Base-by-base conservation (phyloP, 2,797 vertebrate species). In the Heterohyrax brucei region DNA sequence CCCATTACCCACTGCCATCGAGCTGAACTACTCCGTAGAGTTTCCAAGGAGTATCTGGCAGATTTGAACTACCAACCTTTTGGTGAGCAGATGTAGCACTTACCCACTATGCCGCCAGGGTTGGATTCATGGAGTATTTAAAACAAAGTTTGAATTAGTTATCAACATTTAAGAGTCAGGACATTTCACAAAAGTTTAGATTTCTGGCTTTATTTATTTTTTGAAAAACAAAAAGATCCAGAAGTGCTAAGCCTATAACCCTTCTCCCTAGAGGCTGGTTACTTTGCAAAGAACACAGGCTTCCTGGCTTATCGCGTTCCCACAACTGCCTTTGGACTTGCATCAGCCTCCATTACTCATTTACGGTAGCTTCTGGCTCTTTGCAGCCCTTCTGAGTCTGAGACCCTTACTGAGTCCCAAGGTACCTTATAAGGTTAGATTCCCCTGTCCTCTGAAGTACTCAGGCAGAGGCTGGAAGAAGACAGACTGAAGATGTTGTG, bases 351-450 rank as follows among this genome's bases (percentile, higher is more conserved):
- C 46, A 83, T 73, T 30, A 5, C 48, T 87, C 66, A 19, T 81
- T 78, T 93, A 53, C 62, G 85, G 86, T 76, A 64, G 75, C 66
- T 77, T 26, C 28, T 87, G 94, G 66, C 33, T 93, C 76, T 90
- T 73, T 76, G 48, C 1, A 72, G 62, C 39, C 66, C 39, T 89
- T 73, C 19, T n/a, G 39, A 22, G 53, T 66, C n/a, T 86, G 88
- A 72, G 83, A 50, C 48, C 8, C 50, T 85, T 77, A 28, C n/a
- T 56, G 39, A 66, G 13, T 33, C 39, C 50, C 61, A 22, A 76
- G 66, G 75, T 1, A 26, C 28, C 30, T 46, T 22, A 4, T 8
- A 44, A 81, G 79, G n/a, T 24, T 44, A 72, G 53, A 56, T 44
- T 18, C 1, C n/a, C 14, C 14, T 18, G 1, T 48, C 3, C 61